Base-by-base conservation (phyloP, 1,140 invertebrate genomes). In the Aporrectodea caliginosa region DNA sequence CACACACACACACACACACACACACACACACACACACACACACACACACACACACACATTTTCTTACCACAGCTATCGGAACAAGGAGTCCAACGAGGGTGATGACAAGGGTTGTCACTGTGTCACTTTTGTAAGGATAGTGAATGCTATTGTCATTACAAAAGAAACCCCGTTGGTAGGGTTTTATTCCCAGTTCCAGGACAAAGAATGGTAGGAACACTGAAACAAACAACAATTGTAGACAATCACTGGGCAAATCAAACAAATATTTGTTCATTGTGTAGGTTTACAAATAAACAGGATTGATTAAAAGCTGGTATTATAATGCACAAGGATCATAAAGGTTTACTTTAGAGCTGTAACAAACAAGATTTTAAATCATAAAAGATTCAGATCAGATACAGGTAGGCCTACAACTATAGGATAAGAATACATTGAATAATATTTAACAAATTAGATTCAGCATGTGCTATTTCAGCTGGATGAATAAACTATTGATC, bases 111-210 rank as follows among this genome's bases (percentile, higher is more conserved):
- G 75, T 71, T 69, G 81, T 34, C 22, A 83, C 74, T 0, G 82
- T 83, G 58, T 85, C 88, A 58, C 84, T 83, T 79, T 84, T 84
- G 81, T 84, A 89, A 1, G 94, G 95, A 88, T 96, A 94, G 81
- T 91, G 91, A 35, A 98, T 91, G 32, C 93, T 93, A 84, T 96
- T 93, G 89, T 98, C 96, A 84, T 95, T 92, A 89, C 95, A 97
- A 88, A 94, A 97, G 89, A 97, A 97, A 27, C 96, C 96, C 80
- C 95, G 90, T 83, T 94, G 90, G 86, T 92, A 95, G 0, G 95
- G 93, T 74, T 76, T 70, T 16, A 69, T 43, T 43, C 22, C 34
- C 0, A 79, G 69, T 16, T 68, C 34, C 33, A 79, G 69, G 22
- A 75, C 30, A 1, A 79, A 32, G 22, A 75, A 30, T 2, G 78